Evolutionary conservation across 2,113 vertebrate species (phyloP).

Genomic region (Phyllostomus discolor): DNA sequence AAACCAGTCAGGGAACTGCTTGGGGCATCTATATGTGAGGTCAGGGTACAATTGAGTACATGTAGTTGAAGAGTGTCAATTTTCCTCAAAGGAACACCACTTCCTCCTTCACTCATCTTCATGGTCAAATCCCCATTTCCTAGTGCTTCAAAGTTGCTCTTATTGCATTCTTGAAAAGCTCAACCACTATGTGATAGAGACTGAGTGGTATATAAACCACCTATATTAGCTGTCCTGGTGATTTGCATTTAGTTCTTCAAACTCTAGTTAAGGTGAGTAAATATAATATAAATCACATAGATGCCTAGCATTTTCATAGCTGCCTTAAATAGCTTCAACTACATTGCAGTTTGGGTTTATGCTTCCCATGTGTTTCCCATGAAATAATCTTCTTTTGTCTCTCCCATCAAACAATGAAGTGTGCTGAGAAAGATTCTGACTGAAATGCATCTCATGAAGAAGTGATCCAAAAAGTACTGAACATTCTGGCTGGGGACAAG

Average conservation of each 20-base stretch:
- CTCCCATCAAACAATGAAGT: slow-evolving; percentile 95
- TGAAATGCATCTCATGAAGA: slow-evolving; percentile 99
- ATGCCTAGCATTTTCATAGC: too few relatives aligned
- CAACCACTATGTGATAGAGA: too few relatives aligned
- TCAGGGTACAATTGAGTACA: too few relatives aligned
- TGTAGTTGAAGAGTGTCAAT: too few relatives aligned
- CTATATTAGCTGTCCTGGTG: too few relatives aligned
- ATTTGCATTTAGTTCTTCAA: too few relatives aligned
- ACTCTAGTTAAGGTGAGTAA: too few relatives aligned
- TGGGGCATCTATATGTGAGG: too few relatives aligned
- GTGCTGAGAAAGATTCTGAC: slow-evolving; percentile 98
- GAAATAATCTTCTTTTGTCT: slow-evolving; percentile 89
- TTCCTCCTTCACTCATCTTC: slow-evolving; percentile 73
- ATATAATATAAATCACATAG: too few relatives aligned
- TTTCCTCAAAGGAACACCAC: too few relatives aligned
- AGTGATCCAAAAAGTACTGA: slow-evolving; percentile 98
- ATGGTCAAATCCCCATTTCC: slow-evolving; percentile 94
- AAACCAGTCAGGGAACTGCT: slow-evolving; percentile 86
- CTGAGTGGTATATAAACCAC: too few relatives aligned
- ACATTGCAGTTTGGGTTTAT: slow-evolving; percentile 94
- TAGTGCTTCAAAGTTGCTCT: slow-evolving; percentile 93
- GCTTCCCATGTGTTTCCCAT: slow-evolving; percentile 97
- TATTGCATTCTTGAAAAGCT: slow-evolving; percentile 90
- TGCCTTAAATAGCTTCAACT: slow-evolving; percentile 93
- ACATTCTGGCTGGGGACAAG: slow-evolving; percentile 96